Percentiles rank a stretch among this genome's conserved stretches.
These are phyloP conservation scores for Falco naumanni DNA, from an alignment of 2,797 vertebrate species.

Conservation along the genomic window DNA sequence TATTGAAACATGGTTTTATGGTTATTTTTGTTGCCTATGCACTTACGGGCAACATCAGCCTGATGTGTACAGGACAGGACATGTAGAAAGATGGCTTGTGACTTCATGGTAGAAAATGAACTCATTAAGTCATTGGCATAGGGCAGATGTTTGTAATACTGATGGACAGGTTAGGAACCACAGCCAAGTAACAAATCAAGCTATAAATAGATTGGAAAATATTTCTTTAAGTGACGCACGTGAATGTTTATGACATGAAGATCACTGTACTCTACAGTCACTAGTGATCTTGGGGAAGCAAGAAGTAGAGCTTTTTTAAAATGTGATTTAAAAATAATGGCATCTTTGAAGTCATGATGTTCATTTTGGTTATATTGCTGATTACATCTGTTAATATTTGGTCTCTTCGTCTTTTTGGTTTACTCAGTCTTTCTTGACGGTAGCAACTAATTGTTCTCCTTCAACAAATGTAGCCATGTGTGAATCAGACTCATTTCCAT, in stretches of 20 bases:
- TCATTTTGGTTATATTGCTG: neutral
- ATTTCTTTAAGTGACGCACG: neutral
- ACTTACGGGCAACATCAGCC: neutral
- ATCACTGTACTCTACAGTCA: neutral
- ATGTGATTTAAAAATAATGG: neutral
- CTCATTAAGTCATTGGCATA: constrained; percentile 25
- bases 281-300: neutral
- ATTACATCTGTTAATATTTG: neutral
- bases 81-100: neutral
- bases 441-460: neutral
- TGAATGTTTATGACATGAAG: constrained; percentile 1
- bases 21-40: neutral
- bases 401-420: neutral
- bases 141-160: constrained; percentile 36
- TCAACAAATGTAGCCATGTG: neutral
- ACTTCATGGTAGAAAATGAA: constrained; percentile 41
- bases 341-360: neutral
- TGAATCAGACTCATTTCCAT: neutral
- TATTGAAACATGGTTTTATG: neutral
- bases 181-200: neutral
- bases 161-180: constrained; percentile 4
- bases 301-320: neutral
- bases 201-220: constrained; percentile 49
- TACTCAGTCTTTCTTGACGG: neutral
- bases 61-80: constrained; percentile 13